Conservation (phyloP, 2,888 invertebrate species). For the Suillia variegata region DNA sequence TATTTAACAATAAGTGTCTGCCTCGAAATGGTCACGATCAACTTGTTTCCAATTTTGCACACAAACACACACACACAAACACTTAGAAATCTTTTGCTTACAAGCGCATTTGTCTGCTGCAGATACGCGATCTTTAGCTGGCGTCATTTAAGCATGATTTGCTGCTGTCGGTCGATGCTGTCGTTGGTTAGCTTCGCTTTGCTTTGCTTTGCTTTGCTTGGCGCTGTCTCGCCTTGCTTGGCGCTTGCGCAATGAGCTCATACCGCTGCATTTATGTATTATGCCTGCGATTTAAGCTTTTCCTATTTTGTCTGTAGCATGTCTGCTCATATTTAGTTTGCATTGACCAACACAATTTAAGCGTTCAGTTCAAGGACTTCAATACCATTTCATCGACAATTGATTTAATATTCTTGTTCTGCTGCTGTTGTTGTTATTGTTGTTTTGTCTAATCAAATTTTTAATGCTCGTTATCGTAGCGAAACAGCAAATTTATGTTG, state of each 20-base stretch:
- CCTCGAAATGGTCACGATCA: constrained; percentile 20
- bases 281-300: not conserved
- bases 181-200: not conserved
- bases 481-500: too few relatives aligned
- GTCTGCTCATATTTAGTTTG: not conserved
- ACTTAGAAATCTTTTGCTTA: not conserved
- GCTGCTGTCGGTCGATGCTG: not conserved
- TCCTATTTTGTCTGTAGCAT: not conserved
- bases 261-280: not conserved
- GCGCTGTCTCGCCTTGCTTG: too few relatives aligned
- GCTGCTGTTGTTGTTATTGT: too few relatives aligned
- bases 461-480: too few relatives aligned
- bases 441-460: too few relatives aligned
- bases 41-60: not conserved
- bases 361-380: too few relatives aligned
- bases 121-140: not conserved
- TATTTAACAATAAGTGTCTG: too few relatives aligned
- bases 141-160: not conserved
- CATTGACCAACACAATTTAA: too few relatives aligned
- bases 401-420: too few relatives aligned
- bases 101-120: not conserved
- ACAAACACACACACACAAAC: constrained; percentile 6
- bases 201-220: too few relatives aligned
- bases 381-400: too few relatives aligned
- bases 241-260: not conserved